Percentiles rank a stretch among this genome's conserved stretches.
Conservation (phyloP, 2,888 invertebrate genomes). For the Saturnia japonica region DNA sequence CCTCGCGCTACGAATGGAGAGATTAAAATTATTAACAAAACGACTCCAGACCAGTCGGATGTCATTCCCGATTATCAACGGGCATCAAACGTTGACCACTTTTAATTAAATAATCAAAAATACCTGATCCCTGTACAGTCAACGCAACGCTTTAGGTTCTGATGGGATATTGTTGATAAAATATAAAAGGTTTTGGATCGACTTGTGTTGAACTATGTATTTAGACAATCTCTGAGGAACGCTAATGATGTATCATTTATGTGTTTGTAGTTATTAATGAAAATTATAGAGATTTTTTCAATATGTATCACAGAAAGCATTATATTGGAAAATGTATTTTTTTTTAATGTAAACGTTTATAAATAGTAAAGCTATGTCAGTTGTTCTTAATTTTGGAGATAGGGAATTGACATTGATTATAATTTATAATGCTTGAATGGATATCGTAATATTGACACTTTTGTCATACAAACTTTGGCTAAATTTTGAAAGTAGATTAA, state of each 20-base stretch:
- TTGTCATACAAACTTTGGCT: no score
- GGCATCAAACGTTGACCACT: conserved; percentile 47
- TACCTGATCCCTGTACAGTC: conserved; percentile 9
- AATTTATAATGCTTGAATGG: no score
- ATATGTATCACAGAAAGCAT: not conserved
- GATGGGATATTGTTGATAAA: conserved; percentile 8
- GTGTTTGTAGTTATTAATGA: not conserved
- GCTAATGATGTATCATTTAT: conserved; percentile 3
- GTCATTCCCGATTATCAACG: conserved; percentile 75
- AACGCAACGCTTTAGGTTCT: not conserved
- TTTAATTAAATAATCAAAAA: conserved; percentile 69
- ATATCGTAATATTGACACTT: no score
- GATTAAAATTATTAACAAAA: conserved; percentile 66
- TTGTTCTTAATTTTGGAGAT: no score
- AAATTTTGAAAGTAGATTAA: no score
- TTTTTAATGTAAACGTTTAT: no score
- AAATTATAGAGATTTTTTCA: not conserved
- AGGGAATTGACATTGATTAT: no score
- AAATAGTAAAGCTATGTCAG: no score
- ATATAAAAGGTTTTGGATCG: not conserved
- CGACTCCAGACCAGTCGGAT: conserved; percentile 49
- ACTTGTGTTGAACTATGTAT: conserved; percentile 7
- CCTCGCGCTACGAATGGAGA: conserved; percentile 49
- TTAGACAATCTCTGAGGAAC: not conserved
- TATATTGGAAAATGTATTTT: no score